Conservation (phyloP, 2,113 vertebrate species). For the Corvus cornix region DNA sequence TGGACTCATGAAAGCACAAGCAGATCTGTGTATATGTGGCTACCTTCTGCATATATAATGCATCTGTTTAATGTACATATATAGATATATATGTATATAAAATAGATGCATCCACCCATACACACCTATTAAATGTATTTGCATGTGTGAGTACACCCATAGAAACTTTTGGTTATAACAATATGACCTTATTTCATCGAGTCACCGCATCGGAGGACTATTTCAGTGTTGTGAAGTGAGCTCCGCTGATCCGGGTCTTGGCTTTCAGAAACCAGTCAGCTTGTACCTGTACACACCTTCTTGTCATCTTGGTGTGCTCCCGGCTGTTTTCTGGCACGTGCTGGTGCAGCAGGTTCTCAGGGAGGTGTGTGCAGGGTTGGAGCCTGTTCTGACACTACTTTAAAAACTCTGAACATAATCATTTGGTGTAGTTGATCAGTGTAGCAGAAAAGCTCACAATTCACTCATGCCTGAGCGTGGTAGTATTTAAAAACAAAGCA, state of each 20-base stretch:
- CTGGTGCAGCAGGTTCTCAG: neutral
- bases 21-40: neutral
- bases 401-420: neutral
- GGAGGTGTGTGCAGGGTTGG: neutral
- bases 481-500: neutral
- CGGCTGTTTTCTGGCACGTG: neutral
- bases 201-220: neutral
- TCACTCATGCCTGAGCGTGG: neutral
- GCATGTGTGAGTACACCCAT: neutral
- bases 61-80: neutral
- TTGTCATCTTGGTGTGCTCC: neutral
- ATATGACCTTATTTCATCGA: neutral
- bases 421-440: neutral
- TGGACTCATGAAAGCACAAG: neutral
- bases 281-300: neutral
- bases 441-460: neutral
- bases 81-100: too few relatives aligned
- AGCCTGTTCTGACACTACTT: neutral
- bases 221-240: neutral
- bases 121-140: neutral
- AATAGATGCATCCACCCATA: neutral
- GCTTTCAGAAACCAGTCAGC: neutral
- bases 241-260: neutral
- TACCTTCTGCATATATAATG: neutral
- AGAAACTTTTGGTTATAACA: neutral